Base-by-base conservation (phyloP, 2,888 invertebrate genomes). In the Pherbina coryleti region DNA sequence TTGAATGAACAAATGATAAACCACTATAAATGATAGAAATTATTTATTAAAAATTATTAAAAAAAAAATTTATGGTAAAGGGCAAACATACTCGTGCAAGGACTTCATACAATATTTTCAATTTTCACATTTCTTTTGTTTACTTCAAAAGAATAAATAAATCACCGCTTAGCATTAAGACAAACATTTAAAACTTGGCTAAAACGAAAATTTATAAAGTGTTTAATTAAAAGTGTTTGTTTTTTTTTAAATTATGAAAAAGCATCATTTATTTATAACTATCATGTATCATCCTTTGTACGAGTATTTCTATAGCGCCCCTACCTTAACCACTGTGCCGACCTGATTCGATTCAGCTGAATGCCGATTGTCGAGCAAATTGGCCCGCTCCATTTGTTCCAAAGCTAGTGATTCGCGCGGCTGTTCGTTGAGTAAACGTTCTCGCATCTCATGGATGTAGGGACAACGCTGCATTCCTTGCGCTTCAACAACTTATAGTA, bases 401-500 rank as follows among this genome's bases (percentile, higher is more conserved):
- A 93, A 91, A 83, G 93, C 92, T 87, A 92, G 90, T 88, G 92
- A 92, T 89, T 94, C 93, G 82, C 93, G 92, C 78, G 86, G 86
- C 79, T 92, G 91, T 87, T 94, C 93, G 87, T 94, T 94, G 85
- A 96, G 92, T 91, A 96, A 92, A 88, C 96, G 94, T 93, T 96
- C 96, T 92, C 96, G 95, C 96, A 96, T 96, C 93, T 96, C 96
- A 92, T 96, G 95, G 91, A 96, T 94, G 92, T 96, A 96, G 87
- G 96, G 96, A 92, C 95, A 96, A 91, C 96, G 90, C 89, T 90
- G 90, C 90, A 90, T 90, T 85, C 89, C 90, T 87, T 34, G 69
- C 79, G 37, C 73, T 80, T 74, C 57, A 44, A 51, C 51, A 73
- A 60, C 8, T 19, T 64, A 70, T 8, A 28, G n/a, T 34, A 69